Evolutionary conservation across 2,888 invertebrate genomes (phyloP), one percentile per base, ranked within the genome.

Genomic region (Microctonus hyperodae): DNA sequence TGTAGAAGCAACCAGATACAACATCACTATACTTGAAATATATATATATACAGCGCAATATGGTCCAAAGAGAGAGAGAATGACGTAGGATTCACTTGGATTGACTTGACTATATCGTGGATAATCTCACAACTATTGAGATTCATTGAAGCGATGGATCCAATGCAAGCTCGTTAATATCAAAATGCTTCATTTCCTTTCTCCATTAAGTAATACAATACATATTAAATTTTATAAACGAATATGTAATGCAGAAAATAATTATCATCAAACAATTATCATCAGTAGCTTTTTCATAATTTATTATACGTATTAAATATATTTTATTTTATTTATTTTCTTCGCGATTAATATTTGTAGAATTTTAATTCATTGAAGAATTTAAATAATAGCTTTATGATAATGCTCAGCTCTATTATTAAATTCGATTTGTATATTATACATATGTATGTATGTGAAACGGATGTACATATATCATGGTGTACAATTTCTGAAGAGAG

Each of bases 51-150:
- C 6, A 37, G 37, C 37, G 33, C 35, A 57, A 33, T 57, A 22
- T 25, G 11, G 33, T 51, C 50, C 44, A 44, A 44, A n/a, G n/a
- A 7, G 37, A 7, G 37, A 25, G 50, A 50, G 58, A 50, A 66
- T 61, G 59, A 61, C 66, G 37, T 16, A 35, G 35, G 55, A 55
- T 66, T 55, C 66, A 44, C 61, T 66, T 56, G 61, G 40, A 66
- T 61, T 66, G 66, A 66, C 66, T 66, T 44, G 23, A 61, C 61
- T 66, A 66, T 60, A 65, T 60, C 55, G 44, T 56, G 61, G 66
- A 66, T 66, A 66, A 66, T 66, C 61, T 56, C 44, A 37, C 37
- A 33, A 10, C 28, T 25, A 28, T 55, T 55, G 16, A 55, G 31
- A 7, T 55, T n/a, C n/a, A 33, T 28, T n/a, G n/a, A 16, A 31